These are phyloP conservation scores for Ennomos erosarius DNA, from an alignment of 2,888 invertebrate genomes.

Conservation along the genomic window DNA sequence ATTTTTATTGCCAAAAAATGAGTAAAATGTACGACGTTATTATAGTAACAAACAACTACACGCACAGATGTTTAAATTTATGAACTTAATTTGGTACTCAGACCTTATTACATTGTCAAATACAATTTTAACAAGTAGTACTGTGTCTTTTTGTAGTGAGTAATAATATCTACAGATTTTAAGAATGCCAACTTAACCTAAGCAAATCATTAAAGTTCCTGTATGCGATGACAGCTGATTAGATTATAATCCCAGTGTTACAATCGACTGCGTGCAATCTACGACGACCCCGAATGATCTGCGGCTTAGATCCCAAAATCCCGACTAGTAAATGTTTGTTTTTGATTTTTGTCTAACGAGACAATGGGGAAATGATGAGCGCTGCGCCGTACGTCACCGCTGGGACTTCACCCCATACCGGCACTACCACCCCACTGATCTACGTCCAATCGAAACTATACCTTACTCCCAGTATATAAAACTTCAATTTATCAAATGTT, in stretches of 20 bases:
- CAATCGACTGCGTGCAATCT: constrained; percentile 68
- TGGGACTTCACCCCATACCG: constrained; percentile 80
- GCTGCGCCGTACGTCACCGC: constrained; percentile 76
- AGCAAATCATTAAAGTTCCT: constrained; percentile 31
- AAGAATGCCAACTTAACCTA: constrained; percentile 15
- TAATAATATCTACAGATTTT: too few species aligned
- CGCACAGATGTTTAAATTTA: constrained; percentile 52
- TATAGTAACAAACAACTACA: constrained; percentile 40
- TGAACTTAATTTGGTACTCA: constrained; percentile 46
- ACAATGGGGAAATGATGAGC: constrained; percentile 86
- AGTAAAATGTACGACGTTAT: too few species aligned
- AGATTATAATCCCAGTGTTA: constrained; percentile 59
- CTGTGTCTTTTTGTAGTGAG: too few species aligned
- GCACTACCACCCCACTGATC: constrained; percentile 60
- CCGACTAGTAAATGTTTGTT: constrained; percentile 78
- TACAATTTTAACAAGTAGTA: constrained; percentile 3
- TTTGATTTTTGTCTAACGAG: constrained; percentile 86
- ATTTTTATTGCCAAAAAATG: too few species aligned
- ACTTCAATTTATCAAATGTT: constrained; percentile 53
- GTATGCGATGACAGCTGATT: constrained; percentile 54
- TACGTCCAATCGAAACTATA: constrained; percentile 51
- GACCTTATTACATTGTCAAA: constrained; percentile 6
- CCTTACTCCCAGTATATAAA: constrained; percentile 56
- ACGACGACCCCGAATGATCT: constrained; percentile 76
- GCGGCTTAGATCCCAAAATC: constrained; percentile 79